These are phyloP conservation scores for Cephalopholis sonnerati DNA, from an alignment of 2,113 vertebrate species.

Conservation along the genomic window DNA sequence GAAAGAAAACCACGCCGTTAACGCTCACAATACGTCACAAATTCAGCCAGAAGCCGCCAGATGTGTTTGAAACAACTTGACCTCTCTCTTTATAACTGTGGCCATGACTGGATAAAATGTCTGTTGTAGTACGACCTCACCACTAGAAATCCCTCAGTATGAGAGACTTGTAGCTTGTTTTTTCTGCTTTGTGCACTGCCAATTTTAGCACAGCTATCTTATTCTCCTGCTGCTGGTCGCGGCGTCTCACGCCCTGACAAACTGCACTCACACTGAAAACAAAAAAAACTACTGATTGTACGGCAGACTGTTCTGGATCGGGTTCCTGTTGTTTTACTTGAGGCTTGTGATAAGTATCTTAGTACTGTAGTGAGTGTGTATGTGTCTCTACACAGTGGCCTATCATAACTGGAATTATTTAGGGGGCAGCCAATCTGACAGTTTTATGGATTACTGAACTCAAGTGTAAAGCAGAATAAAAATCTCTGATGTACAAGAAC, in stretches of 20 bases:
- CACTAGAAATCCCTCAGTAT: slow-evolving; percentile 45
- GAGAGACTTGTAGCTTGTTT: slow-evolving; percentile 48
- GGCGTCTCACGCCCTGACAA: slow-evolving; percentile 58
- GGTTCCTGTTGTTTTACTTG: slow-evolving; percentile 30
- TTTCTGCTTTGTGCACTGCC: slow-evolving; percentile 76
- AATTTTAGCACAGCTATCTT: slow-evolving; percentile 58
- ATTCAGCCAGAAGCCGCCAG: slow-evolving; percentile 15
- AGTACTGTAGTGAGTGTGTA: slow-evolving; percentile 68
- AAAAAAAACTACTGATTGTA: slow-evolving; percentile 51
- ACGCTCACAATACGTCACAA: slow-evolving; percentile 2
- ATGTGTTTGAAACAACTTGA: slow-evolving; percentile 50
- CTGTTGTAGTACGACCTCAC: slow-evolving; percentile 72
- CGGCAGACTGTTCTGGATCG: slow-evolving; percentile 30
- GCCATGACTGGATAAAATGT: slow-evolving; percentile 74
- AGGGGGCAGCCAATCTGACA: slow-evolving; percentile 27
- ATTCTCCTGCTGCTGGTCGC: slow-evolving; percentile 54
- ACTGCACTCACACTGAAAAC: slow-evolving; percentile 62
- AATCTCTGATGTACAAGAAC: slow-evolving; percentile 29
- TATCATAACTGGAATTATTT: slow-evolving; percentile 53
- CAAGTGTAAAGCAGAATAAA: slow-evolving; percentile 21
- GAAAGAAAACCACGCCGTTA: slow-evolving; percentile 14
- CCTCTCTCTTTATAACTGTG: slow-evolving; percentile 38
- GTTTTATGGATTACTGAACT: slow-evolving; percentile 25
- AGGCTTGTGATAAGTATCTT: slow-evolving; percentile 51
- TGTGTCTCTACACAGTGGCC: slow-evolving; percentile 70